These are phyloP conservation scores for Psix sp. DNA, from an alignment of 1,140 invertebrate species.

Conservation along the genomic window DNA sequence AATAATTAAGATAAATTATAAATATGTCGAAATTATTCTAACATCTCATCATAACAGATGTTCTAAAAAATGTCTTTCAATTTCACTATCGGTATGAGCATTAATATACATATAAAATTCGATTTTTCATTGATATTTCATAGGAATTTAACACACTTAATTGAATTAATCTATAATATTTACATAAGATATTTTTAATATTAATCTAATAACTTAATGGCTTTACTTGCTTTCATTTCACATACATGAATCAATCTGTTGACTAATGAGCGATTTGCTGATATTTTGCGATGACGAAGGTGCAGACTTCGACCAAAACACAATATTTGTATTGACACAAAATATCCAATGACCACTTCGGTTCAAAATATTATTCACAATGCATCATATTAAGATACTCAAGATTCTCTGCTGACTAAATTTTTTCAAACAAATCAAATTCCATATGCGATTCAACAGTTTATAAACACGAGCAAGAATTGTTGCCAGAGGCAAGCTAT, in stretches of 20 bases:
- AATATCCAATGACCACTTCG: slow-evolving; percentile 61
- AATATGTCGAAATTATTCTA: slow-evolving; percentile 9
- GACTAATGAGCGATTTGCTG: slow-evolving; percentile 18
- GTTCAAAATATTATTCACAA: slow-evolving; percentile 67
- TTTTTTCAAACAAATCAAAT: slow-evolving; percentile 73
- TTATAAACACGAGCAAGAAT: slow-evolving; percentile 68
- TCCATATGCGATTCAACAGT: slow-evolving; percentile 67
- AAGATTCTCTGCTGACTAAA: slow-evolving; percentile 45
- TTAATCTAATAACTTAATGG: no score
- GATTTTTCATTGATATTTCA: no score
- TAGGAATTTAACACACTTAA: no score
- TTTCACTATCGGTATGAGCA: no score
- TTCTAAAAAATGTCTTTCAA: no score
- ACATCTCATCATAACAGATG: no score
- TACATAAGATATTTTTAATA: no score
- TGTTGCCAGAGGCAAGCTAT: no score
- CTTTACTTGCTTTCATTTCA: no score
- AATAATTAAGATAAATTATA: slow-evolving; percentile 27
- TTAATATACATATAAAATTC: no score
- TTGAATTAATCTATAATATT: no score
- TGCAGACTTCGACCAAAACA: slow-evolving; percentile 23
- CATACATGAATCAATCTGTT: slow-evolving; percentile 20
- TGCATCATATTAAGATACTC: slow-evolving; percentile 31
- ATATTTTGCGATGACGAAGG: slow-evolving; percentile 33
- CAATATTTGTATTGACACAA: slow-evolving; percentile 59